Evolutionary conservation across 2,888 invertebrate species (phyloP).

Genomic region (Andricus quercusramuli): DNA sequence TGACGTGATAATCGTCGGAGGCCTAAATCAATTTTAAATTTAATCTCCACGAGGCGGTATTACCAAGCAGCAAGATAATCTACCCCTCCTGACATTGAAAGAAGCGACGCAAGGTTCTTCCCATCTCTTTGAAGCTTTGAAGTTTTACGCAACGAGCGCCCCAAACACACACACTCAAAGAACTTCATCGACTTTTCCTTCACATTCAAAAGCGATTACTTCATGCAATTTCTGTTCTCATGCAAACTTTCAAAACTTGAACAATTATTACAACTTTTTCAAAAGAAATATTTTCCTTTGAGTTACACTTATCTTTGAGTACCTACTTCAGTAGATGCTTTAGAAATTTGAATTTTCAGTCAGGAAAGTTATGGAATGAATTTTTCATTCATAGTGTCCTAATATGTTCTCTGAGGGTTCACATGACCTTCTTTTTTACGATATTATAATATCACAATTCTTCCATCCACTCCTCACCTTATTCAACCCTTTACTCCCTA

Average conservation of each 20-base stretch:
- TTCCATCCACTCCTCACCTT: too few species aligned
- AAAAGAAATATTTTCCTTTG: neutral
- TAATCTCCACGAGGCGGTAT: neutral
- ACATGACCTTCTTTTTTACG: too few species aligned
- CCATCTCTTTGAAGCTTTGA: neutral
- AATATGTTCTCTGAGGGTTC: too few species aligned
- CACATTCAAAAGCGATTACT: neutral
- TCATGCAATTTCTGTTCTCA: neutral
- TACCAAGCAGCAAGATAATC: slow-evolving; percentile 1
- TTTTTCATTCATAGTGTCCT: too few species aligned
- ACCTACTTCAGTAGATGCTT: too few species aligned
- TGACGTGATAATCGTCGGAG: neutral
- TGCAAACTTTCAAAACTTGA: neutral
- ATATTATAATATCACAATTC: too few species aligned
- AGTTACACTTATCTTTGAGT: neutral
- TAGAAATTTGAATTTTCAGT: too few species aligned
- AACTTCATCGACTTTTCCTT: neutral
- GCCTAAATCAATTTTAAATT: neutral
- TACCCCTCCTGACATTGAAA: neutral
- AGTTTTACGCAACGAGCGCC: neutral
- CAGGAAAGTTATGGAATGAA: too few species aligned
- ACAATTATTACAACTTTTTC: neutral
- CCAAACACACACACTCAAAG: neutral
- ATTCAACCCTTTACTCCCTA: too few species aligned
- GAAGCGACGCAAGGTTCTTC: slow-evolving; percentile 1